Conservation (phyloP, 2,113 vertebrate species). For the Leptobrachium leishanense region DNA sequence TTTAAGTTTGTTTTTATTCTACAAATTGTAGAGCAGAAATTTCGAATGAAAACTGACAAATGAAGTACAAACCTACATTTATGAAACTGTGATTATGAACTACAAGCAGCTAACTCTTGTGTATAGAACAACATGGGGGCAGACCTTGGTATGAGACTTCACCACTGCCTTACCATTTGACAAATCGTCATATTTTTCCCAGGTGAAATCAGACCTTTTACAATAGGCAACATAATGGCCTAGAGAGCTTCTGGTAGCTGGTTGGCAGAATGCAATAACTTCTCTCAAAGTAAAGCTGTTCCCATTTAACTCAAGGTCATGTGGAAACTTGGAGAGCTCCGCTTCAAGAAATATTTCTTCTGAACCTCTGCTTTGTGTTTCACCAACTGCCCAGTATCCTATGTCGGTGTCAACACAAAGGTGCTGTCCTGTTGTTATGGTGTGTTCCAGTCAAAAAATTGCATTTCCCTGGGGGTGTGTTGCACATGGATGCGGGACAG, state of each 20-base stretch:
- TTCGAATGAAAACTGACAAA: no score
- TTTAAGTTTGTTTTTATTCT: no score
- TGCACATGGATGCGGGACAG: background rate
- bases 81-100: no score
- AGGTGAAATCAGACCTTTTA: constrained; percentile 28
- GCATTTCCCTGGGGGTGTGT: background rate
- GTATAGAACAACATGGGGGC: constrained; percentile 29
- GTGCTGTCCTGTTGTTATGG: constrained; percentile 10
- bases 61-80: no score
- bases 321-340: background rate
- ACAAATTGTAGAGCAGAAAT: no score
- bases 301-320: background rate
- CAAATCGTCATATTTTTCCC: constrained; percentile 49
- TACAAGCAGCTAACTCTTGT: background rate
- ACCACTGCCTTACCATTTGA: constrained; percentile 16
- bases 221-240: constrained; percentile 45
- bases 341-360: background rate
- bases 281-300: background rate
- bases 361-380: background rate
- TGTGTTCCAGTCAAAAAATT: background rate
- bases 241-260: constrained; percentile 5
- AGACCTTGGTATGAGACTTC: constrained; percentile 4
- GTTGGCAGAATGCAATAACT: background rate
- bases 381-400: background rate
- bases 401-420: constrained; percentile 17